Evolutionary conservation across 2,888 invertebrate genomes (phyloP).

Genomic region (Cephus pygmeus): DNA sequence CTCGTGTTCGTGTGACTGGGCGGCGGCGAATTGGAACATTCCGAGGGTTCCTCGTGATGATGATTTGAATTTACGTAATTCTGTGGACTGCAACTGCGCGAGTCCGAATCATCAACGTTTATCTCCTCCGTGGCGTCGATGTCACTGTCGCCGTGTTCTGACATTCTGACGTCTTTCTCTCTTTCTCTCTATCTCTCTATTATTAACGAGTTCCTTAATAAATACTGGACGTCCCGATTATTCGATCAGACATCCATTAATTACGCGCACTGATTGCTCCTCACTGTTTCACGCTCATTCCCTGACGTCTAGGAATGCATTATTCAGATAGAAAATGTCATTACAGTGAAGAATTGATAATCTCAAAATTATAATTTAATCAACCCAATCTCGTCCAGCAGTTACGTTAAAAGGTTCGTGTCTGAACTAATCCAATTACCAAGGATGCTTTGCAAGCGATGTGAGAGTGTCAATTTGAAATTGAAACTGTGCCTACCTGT

Average conservation of each 20-base stretch:
- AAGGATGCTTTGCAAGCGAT: background rate
- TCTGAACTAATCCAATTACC: background rate
- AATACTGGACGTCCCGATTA: background rate
- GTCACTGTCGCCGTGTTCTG: slow-evolving; percentile 60
- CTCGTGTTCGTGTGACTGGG: slow-evolving; percentile 48
- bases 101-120: slow-evolving; percentile 62
- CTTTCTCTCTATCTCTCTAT: background rate
- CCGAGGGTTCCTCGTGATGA: slow-evolving; percentile 42
- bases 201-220: background rate
- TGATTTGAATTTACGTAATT: slow-evolving; percentile 39
- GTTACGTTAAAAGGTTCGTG: background rate
- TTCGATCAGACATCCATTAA: background rate
- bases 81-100: slow-evolving; percentile 55
- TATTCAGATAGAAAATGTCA: background rate
- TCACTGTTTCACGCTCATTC: background rate
- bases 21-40: slow-evolving; percentile 52
- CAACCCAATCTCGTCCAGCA: background rate
- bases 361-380: background rate
- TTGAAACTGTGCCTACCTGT: slow-evolving; percentile 33
- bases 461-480: slow-evolving; percentile 32
- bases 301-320: background rate
- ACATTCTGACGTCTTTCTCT: slow-evolving; percentile 39
- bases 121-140: slow-evolving; percentile 62
- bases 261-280: background rate
- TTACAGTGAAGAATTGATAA: background rate